Evolutionary conservation across 2,113 vertebrate genomes (phyloP).

Genomic region (Coreoperca whiteheadi): DNA sequence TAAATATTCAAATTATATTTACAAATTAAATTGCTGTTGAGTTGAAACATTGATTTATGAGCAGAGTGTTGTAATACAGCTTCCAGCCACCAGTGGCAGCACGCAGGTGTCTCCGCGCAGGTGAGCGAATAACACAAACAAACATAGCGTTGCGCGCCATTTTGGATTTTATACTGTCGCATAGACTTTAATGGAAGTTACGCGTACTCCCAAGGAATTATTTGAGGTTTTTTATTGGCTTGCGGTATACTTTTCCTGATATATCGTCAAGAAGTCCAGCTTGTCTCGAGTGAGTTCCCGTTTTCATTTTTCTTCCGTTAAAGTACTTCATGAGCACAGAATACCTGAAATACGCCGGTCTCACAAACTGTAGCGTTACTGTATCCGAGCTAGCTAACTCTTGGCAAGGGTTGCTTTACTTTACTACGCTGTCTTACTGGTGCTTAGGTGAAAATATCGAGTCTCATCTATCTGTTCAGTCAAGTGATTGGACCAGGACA

Average conservation of each 20-base stretch:
- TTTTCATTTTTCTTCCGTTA: not conserved
- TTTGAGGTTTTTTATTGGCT: not conserved
- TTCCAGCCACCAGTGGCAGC: conserved; percentile 11
- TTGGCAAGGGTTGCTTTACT: not conserved
- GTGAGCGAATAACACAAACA: not conserved
- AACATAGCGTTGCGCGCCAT: not conserved
- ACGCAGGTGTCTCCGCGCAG: not conserved
- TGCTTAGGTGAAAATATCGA: rapidly evolving
- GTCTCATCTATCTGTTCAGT: not conserved
- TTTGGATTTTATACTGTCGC: rapidly evolving
- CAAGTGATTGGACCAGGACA: rapidly evolving
- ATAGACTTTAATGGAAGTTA: rapidly evolving
- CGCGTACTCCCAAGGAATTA: too few species aligned
- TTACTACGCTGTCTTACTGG: not conserved
- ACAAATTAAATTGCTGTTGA: not conserved
- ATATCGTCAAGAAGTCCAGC: not conserved
- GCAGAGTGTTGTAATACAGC: not conserved
- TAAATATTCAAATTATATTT: not conserved
- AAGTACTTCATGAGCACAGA: not conserved
- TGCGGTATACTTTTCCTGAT: rapidly evolving
- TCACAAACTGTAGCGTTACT: rapidly evolving
- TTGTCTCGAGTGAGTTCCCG: not conserved
- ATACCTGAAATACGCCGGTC: rapidly evolving
- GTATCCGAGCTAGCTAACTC: not conserved
- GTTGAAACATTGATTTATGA: not conserved